A percentile compares a stretch with the other conserved stretches of the same genome.
Evolutionary conservation across 2,888 invertebrate genomes (phyloP).

Genomic region (Lasiommata megera): DNA sequence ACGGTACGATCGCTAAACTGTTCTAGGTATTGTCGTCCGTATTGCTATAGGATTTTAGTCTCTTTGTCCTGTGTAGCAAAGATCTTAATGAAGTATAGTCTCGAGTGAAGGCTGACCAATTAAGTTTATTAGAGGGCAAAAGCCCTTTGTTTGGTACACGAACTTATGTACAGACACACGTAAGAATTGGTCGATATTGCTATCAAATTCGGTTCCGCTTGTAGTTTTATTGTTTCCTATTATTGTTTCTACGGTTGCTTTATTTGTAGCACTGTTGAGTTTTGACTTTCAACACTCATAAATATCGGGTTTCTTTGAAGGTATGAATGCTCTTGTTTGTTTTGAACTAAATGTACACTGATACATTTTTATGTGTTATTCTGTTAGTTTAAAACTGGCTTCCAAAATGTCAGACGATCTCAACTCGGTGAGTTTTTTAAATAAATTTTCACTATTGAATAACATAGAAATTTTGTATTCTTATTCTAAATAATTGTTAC

Average conservation of each 20-base stretch:
- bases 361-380: too few relatives aligned
- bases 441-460: too few relatives aligned
- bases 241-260: slow-evolving; percentile 9
- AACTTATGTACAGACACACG: slow-evolving; percentile 3
- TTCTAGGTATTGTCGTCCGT: slow-evolving; percentile 38
- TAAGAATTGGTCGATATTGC: slow-evolving; percentile 17
- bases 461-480: too few relatives aligned
- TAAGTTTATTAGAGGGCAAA: slow-evolving; percentile 61
- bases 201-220: slow-evolving; percentile 18
- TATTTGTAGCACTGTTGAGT: neutral
- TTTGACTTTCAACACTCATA: neutral
- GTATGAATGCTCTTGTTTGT: too few relatives aligned
- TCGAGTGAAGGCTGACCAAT: slow-evolving; percentile 38
- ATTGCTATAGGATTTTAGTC: slow-evolving; percentile 27
- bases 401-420: too few relatives aligned
- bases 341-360: too few relatives aligned
- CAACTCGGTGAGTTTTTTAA: too few relatives aligned
- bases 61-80: neutral
- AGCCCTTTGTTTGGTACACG: slow-evolving; percentile 39
- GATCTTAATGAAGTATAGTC: neutral
- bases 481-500: too few relatives aligned
- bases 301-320: neutral
- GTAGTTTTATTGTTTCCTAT: slow-evolving; percentile 16
- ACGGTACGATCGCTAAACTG: neutral
- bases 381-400: too few relatives aligned